Conservation (phyloP, 2,113 vertebrate genomes). For the Dissostichus mawsoni region DNA sequence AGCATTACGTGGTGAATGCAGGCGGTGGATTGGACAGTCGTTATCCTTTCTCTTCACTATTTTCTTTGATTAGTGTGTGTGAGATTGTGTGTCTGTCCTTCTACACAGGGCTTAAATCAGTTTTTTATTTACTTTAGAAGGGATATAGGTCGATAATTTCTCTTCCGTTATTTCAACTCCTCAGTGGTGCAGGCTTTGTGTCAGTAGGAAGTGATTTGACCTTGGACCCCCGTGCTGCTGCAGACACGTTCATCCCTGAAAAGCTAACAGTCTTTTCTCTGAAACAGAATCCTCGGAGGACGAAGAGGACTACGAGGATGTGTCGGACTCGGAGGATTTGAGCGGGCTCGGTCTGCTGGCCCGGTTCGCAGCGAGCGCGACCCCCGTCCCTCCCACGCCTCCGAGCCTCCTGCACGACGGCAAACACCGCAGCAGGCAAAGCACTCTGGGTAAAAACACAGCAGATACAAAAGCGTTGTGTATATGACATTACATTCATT, state of each 20-base stretch:
- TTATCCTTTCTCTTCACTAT: conserved; percentile 10
- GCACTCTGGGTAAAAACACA: conserved; percentile 87
- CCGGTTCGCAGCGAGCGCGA: conserved; percentile 91
- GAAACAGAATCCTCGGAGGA: conserved; percentile 91
- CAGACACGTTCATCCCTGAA: conserved; percentile 23
- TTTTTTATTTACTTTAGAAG: neutral
- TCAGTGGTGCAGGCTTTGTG: conserved; percentile 9
- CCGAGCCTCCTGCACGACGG: conserved; percentile 89
- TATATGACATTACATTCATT: neutral
- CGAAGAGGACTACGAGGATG: conserved; percentile 76
- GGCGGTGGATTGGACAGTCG: conserved; percentile 44
- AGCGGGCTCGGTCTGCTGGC: conserved; percentile 94
- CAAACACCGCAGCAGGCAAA: conserved; percentile 92
- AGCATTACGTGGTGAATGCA: conserved; percentile 27
- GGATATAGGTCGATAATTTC: neutral
- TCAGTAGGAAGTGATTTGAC: conserved; percentile 33
- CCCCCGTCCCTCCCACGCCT: conserved; percentile 87
- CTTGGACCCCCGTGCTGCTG: conserved; percentile 23
- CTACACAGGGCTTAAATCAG: neutral
- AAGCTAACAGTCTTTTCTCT: conserved; percentile 41
- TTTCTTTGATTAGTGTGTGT: conserved; percentile 25
- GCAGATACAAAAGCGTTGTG: neutral
- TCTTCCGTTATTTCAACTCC: neutral
- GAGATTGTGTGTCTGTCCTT: conserved; percentile 2
- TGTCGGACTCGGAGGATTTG: conserved; percentile 86